These are phyloP conservation scores for Euura saliciscinereae DNA, from an alignment of 1,140 invertebrate species.

Conservation along the genomic window DNA sequence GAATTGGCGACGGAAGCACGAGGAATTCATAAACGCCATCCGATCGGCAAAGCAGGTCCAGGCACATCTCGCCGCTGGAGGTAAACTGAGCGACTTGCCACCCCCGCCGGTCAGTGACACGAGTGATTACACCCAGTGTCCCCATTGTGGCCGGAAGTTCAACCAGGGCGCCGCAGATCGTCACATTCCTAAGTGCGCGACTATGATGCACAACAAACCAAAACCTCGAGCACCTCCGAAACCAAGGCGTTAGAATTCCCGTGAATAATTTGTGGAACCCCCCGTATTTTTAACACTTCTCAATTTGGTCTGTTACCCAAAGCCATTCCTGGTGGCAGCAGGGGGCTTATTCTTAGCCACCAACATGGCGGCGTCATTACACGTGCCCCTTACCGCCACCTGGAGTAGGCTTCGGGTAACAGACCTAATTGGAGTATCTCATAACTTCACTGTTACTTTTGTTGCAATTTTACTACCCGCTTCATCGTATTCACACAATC, in stretches of 20 bases:
- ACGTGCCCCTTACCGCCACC: no score
- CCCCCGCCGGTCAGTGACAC: slow-evolving; percentile 87
- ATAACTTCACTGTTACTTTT: no score
- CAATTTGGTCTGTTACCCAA: no score
- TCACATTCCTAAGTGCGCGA: slow-evolving; percentile 93
- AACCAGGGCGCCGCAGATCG: slow-evolving; percentile 85
- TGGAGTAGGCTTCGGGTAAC: no score
- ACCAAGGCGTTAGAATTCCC: slow-evolving; percentile 35
- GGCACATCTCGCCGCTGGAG: slow-evolving; percentile 82
- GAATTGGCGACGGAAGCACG: slow-evolving; percentile 91
- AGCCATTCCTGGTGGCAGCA: no score
- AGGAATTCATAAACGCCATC: slow-evolving; percentile 90
- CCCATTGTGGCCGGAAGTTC: slow-evolving; percentile 88
- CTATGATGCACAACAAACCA: slow-evolving; percentile 83
- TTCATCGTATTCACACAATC: no score
- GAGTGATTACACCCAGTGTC: slow-evolving; percentile 90
- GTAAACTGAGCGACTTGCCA: slow-evolving; percentile 84
- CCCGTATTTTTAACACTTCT: no score
- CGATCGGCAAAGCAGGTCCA: slow-evolving; percentile 89
- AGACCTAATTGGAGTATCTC: no score
- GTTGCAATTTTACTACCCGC: no score
- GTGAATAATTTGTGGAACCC: no score
- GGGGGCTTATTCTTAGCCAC: no score
- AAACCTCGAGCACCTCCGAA: slow-evolving; percentile 49
- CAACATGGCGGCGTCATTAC: no score